phyloP scores from a whole-genome alignment of 2,888 invertebrate species.

The Pseudeuparius sepicola region DNA sequence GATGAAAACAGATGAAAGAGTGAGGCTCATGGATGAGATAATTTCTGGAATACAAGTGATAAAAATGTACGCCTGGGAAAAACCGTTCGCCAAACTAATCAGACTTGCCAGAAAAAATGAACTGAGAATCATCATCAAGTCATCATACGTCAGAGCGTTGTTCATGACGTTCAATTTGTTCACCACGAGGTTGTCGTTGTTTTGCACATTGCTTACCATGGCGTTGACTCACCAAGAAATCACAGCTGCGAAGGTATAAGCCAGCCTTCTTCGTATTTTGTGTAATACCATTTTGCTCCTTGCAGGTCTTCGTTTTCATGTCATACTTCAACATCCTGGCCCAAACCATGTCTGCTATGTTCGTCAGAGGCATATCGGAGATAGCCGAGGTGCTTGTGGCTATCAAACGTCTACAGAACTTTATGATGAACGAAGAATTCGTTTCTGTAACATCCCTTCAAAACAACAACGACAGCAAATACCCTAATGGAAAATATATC shows the following conservation, averaged over 20 bases:
- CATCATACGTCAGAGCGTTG: conserved; percentile 53
- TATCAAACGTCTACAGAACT: conserved; percentile 37
- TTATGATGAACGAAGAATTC: conserved; percentile 35
- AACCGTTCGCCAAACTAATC: conserved; percentile 55
- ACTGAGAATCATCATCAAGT: conserved; percentile 48
- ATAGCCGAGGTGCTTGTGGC: conserved; percentile 41
- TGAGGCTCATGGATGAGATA: conserved; percentile 91
- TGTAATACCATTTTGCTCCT: too few species aligned
- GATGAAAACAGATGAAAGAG: conserved; percentile 75
- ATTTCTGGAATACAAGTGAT: conserved; percentile 85
- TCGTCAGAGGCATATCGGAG: conserved; percentile 42
- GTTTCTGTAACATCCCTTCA: conserved; percentile 18
- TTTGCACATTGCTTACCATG: conserved; percentile 62
- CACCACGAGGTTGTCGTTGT: conserved; percentile 70
- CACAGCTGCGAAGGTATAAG: conserved; percentile 56
- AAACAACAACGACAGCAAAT: conserved; percentile 27
- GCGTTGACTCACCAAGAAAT: conserved; percentile 54
- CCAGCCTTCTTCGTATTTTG: neutral
- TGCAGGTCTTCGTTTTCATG: conserved; percentile 45
- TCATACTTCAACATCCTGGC: conserved; percentile 46
- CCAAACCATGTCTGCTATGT: conserved; percentile 49
- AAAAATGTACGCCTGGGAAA: conserved; percentile 69
- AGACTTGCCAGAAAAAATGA: conserved; percentile 47
- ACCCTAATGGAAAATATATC: conserved; percentile 25
- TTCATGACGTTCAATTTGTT: conserved; percentile 71